These are phyloP conservation scores for Machaerirhynchus nigripectus DNA, from an alignment of 2,113 vertebrate genomes.

Conservation along the genomic window DNA sequence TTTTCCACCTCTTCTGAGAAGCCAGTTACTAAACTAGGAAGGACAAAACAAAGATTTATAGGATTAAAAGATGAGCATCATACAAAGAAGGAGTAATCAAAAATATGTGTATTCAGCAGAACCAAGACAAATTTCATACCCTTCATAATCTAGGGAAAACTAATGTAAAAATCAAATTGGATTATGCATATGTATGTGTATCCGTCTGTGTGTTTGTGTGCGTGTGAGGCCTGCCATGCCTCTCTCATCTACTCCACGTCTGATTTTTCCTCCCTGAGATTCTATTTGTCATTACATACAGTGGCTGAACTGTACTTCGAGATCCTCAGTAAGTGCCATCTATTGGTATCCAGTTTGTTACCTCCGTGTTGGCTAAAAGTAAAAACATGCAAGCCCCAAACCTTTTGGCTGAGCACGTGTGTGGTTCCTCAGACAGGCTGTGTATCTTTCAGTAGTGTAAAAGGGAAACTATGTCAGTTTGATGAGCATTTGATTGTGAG, in stretches of 20 bases:
- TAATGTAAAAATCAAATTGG: neutral
- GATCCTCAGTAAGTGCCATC: neutral
- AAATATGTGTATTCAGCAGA: neutral
- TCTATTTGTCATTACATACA: neutral
- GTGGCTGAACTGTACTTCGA: neutral
- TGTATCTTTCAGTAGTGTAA: neutral
- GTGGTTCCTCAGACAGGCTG: neutral
- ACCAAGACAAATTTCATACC: neutral
- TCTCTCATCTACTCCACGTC: neutral
- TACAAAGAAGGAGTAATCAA: neutral
- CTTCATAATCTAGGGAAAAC: neutral
- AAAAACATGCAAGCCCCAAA: neutral
- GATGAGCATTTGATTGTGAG: neutral
- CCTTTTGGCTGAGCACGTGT: fast-evolving
- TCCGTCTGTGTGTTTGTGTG: neutral
- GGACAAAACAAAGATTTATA: neutral
- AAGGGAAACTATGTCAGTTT: neutral
- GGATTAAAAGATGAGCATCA: neutral
- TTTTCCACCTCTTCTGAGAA: neutral
- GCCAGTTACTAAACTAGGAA: neutral
- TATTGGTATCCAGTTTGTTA: neutral
- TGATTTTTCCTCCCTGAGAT: neutral
- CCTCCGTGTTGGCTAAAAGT: neutral
- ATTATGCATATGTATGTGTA: fast-evolving
- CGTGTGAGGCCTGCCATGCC: neutral